phyloP scores from a whole-genome alignment of 2,888 invertebrate species.

The Drosophila colorata region DNA sequence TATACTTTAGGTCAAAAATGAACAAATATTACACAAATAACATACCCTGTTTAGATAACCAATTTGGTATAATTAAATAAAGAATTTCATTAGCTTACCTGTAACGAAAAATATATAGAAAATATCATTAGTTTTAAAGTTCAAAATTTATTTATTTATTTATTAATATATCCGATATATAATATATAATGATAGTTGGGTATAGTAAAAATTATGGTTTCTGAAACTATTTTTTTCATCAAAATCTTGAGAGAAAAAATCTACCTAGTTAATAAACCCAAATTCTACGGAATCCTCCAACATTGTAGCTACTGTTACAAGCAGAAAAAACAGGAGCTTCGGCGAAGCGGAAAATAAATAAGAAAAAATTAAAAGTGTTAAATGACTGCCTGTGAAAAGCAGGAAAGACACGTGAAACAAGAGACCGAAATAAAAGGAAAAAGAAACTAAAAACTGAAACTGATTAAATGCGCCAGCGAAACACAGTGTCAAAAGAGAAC shows the following conservation, averaged over 20 bases:
- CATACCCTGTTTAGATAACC: not conserved
- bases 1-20: not conserved
- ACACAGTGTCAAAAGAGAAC: conserved; percentile 14
- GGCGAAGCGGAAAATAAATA: conserved; percentile 57
- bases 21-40: no score
- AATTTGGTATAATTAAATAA: not conserved
- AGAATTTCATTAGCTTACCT: conserved; percentile 53
- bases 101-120: conserved; percentile 40
- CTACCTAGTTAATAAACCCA: not conserved
- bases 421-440: conserved; percentile 10
- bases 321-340: conserved; percentile 7
- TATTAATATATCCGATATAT: no score
- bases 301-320: not conserved
- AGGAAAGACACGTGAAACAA: not conserved
- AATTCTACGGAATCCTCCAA: not conserved
- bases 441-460: conserved; percentile 24
- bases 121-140: not conserved
- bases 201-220: no score
- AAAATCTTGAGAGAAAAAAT: no score
- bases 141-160: not conserved
- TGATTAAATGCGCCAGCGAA: conserved; percentile 19
- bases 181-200: not conserved
- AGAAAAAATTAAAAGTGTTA: conserved; percentile 3
- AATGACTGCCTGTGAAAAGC: conserved; percentile 7
- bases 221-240: no score